Evolutionary conservation across 2,888 invertebrate species (phyloP), one percentile per base, ranked within the genome.

Genomic region (Psylliodes chrysocephalus): DNA sequence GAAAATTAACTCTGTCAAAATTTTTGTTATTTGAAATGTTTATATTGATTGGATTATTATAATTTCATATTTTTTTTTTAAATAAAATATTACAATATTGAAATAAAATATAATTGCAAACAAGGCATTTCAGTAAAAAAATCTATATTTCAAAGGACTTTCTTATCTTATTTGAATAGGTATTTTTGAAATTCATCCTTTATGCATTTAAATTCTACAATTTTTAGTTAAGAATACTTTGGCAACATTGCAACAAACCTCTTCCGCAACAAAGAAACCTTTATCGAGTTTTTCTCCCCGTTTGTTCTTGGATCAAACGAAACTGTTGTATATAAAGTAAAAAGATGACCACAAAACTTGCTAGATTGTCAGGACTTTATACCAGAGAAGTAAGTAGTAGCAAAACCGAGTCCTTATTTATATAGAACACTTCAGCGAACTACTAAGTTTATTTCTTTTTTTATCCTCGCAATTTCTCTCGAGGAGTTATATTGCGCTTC

Each of bases 401-500:
- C 38, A 64, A 64, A 64, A 56, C 64, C 55, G 10, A 55, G 44
- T 44, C 42, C 25, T 51, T 52, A 56, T 64, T 49, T 54, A 54
- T 53, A 40, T 51, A 30, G 47, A 53, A 61, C 61, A 67, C 60
- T 60, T 60, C 49, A 59, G 52, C 44, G 42, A 51, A 64, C 55
- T 30, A 55, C 64, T 35, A 55, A 63, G 59, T 66, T 60, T 60
- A 64, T 63, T 62, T 60, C 59, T 61, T 59, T 64, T 67, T 67
- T 67, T 60, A 68, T 68, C 60, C 49, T 52, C 44, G 63, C 67
- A 63, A 60, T 68, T 60, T 65, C 67, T 63, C 60, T 60, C 44
- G 44, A 65, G 60, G 57, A 65, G 64, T 63, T 57, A 63, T 63
- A 63, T 57, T 63, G 56, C 64, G 60, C 57, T 65, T 63, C 53